Base-by-base conservation (phyloP, 2,797 vertebrate genomes). In the Coccyzus lansbergi region DNA sequence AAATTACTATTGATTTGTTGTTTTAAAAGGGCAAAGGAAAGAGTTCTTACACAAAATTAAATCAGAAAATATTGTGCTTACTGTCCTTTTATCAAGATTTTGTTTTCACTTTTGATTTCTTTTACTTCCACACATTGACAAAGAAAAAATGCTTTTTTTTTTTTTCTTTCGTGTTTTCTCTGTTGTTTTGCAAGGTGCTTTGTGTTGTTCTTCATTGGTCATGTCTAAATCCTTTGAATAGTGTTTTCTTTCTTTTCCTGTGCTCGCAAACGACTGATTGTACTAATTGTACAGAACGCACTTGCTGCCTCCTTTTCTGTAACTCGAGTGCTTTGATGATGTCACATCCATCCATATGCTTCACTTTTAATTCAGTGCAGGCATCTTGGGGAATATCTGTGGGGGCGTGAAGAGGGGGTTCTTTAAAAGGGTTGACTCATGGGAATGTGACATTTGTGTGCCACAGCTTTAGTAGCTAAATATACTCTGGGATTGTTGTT, bases 401-500 rank as follows among this genome's bases (percentile, higher is more conserved):
- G 94, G 95, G 97, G 97, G 98, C 79, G 94, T 97, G 95, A 97
- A 96, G 96, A 96, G 42, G 79, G 94, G 92, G 91, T 93, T 96
- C 96, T 96, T 94, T 95, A 96, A 96, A 97, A 93, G 86, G 95
- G 84, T 95, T 94, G 60, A 95, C 96, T 98, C 97, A 97, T 97
- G 97, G 96, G 96, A 97, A 97, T 98, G 98, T 98, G 98, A 98
- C 98, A 98, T 98, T 97, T 96, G 97, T 98, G 97, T 97, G 92
- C 98, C 94, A 96, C 92, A 95, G 98, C 98, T 98, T 98, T 97
- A 97, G 97, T 97, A 98, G 97, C 98, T 97, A 98, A 98, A 98
- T 99, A 98, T 99, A 98, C 98, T 99, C 98, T 98, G 98, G 98
- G 98, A 98, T 97, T 98, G 95, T 95, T 96, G 94, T 96, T 96